Evolutionary conservation across 2,113 vertebrate species (phyloP).

Genomic region (Dromaius novaehollandiae): DNA sequence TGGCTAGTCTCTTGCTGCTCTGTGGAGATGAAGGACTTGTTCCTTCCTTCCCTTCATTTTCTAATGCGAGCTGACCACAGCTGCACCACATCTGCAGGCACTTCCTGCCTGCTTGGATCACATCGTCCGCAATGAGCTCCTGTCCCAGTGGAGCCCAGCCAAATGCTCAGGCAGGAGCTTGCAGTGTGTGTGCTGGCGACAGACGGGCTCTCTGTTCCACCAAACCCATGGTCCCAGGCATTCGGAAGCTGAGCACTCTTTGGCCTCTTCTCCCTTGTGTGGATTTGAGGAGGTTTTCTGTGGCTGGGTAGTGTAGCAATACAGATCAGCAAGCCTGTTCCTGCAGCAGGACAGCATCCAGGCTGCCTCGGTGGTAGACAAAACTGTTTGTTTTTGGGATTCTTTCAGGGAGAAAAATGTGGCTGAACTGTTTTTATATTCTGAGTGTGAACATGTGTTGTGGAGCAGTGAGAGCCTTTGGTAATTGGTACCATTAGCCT

Average conservation of each 20-base stretch:
- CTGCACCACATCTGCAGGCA: slow-evolving; percentile 27
- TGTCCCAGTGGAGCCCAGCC: background rate
- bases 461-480: slow-evolving; percentile 36
- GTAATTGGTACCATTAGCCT: slow-evolving; percentile 46
- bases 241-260: background rate
- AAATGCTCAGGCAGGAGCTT: background rate
- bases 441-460: slow-evolving; percentile 8
- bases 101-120: background rate
- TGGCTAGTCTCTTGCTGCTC: background rate
- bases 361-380: slow-evolving; percentile 8
- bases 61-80: background rate
- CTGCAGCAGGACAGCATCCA: background rate
- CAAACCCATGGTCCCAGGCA: fast-evolving
- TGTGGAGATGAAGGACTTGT: background rate
- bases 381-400: slow-evolving; percentile 48
- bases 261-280: background rate
- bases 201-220: background rate
- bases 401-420: slow-evolving; percentile 5
- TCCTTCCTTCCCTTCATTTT: background rate
- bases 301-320: background rate
- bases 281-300: background rate
- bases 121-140: fast-evolving
- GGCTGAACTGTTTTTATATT: slow-evolving; percentile 42
- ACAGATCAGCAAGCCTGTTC: background rate
- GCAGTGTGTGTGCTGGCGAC: background rate